These are phyloP conservation scores for Falco naumanni DNA, from an alignment of 2,797 vertebrate genomes.

Conservation along the genomic window DNA sequence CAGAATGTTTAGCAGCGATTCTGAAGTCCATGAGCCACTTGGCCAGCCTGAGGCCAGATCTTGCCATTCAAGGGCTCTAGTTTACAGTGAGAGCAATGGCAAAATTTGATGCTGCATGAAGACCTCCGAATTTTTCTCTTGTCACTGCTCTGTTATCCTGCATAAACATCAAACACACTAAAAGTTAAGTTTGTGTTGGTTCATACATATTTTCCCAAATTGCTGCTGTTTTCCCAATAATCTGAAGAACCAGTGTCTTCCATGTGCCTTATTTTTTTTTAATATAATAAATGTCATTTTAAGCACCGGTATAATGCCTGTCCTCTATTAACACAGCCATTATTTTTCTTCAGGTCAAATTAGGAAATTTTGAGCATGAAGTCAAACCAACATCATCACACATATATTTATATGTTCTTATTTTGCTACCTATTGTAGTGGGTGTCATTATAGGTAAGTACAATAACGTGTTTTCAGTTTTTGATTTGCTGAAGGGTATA, in stretches of 20 bases:
- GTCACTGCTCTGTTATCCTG: neutral
- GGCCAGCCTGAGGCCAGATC: neutral
- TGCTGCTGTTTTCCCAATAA: neutral
- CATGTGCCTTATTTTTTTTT: neutral
- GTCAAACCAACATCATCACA: constrained; percentile 64
- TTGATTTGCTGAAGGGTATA: constrained; percentile 35
- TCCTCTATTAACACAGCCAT: neutral
- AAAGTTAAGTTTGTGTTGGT: neutral
- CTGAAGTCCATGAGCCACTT: neutral
- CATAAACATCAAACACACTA: neutral
- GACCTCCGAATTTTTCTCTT: neutral
- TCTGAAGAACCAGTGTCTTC: neutral
- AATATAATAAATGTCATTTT: neutral
- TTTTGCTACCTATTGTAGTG: constrained; percentile 79
- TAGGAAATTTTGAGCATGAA: constrained; percentile 74
- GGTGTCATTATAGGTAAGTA: constrained; percentile 83
- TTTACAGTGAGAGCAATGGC: neutral
- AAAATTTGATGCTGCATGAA: neutral
- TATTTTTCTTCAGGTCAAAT: constrained; percentile 80
- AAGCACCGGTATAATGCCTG: neutral
- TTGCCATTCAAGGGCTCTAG: neutral
- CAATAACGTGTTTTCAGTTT: neutral
- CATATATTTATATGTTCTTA: constrained; percentile 67
- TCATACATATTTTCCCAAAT: neutral
- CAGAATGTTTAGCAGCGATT: neutral